phyloP scores from a whole-genome alignment of 2,888 invertebrate species.

The Petrolisthes cinctipes region DNA sequence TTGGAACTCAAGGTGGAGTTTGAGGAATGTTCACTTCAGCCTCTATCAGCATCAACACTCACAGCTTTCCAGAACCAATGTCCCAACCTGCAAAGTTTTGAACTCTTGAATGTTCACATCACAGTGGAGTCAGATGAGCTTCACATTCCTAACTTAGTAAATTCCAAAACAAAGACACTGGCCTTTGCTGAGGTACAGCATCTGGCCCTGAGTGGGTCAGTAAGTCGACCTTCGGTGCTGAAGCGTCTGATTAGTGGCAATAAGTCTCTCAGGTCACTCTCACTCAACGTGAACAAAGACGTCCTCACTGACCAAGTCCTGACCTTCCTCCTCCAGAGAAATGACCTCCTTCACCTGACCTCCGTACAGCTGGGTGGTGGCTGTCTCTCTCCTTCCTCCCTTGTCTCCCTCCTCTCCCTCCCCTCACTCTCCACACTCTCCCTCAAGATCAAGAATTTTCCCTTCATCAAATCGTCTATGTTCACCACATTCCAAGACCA shows the following conservation, averaged over 20 bases:
- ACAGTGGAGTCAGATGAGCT: neutral
- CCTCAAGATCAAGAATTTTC: constrained; percentile 28
- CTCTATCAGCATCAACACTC: neutral
- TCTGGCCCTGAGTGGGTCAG: constrained; percentile 23
- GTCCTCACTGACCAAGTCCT: constrained; percentile 37
- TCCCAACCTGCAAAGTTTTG: constrained; percentile 6
- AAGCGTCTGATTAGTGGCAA: constrained; percentile 17
- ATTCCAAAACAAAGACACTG: neutral
- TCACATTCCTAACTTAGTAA: neutral
- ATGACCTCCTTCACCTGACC: constrained; percentile 6
- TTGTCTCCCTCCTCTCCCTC: constrained; percentile 22
- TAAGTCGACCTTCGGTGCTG: constrained; percentile 16
- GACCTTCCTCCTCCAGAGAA: constrained; percentile 1
- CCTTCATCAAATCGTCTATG: constrained; percentile 19
- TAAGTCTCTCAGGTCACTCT: neutral
- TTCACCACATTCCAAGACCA: constrained; percentile 12
- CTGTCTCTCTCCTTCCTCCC: constrained; percentile 4
- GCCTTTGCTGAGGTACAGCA: constrained; percentile 28
- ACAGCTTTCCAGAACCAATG: constrained; percentile 14
- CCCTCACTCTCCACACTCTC: constrained; percentile 25
- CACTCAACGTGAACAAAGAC: constrained; percentile 29
- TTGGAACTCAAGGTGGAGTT: constrained; percentile 18
- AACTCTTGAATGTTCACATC: constrained; percentile 15
- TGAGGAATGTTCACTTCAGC: constrained; percentile 7
- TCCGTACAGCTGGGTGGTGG: constrained; percentile 33